Evolutionary conservation across 1,140 invertebrate species (phyloP).

Genomic region (Bradynema listronoti): DNA sequence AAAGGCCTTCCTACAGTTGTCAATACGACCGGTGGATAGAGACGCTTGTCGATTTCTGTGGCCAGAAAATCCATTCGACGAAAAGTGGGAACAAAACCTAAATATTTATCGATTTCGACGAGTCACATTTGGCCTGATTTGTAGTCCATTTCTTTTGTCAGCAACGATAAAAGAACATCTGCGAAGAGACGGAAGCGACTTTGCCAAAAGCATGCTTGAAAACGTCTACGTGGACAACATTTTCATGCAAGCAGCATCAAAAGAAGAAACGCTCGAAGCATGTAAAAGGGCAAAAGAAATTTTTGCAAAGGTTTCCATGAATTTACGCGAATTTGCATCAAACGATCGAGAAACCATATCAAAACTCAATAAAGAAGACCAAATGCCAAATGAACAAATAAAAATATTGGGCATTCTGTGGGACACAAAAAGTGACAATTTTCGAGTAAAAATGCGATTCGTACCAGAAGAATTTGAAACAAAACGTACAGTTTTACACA

Average conservation of each 20-base stretch:
- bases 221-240: constrained; percentile 16
- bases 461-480: too few species aligned
- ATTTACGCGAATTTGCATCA: constrained; percentile 13
- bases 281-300: constrained; percentile 3
- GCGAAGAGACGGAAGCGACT: neutral
- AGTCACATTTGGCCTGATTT: constrained; percentile 15
- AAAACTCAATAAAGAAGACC: neutral
- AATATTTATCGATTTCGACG: constrained; percentile 4
- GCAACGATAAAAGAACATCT: constrained; percentile 3
- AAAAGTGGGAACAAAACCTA: constrained; percentile 4
- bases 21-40: constrained; percentile 5
- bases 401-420: constrained; percentile 15
- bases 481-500: constrained; percentile 1
- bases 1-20: constrained; percentile 9
- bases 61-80: neutral
- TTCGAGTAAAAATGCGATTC: neutral
- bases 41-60: constrained; percentile 16
- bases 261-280: constrained; percentile 12
- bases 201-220: constrained; percentile 6
- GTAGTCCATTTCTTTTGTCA: constrained; percentile 9
- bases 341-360: neutral
- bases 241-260: neutral
- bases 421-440: neutral
- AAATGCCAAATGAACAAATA: neutral
- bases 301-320: constrained; percentile 14